Evolutionary conservation across 2,797 vertebrate species (phyloP), one percentile per base, ranked within the genome.

Genomic region (Diplodus sargus): DNA sequence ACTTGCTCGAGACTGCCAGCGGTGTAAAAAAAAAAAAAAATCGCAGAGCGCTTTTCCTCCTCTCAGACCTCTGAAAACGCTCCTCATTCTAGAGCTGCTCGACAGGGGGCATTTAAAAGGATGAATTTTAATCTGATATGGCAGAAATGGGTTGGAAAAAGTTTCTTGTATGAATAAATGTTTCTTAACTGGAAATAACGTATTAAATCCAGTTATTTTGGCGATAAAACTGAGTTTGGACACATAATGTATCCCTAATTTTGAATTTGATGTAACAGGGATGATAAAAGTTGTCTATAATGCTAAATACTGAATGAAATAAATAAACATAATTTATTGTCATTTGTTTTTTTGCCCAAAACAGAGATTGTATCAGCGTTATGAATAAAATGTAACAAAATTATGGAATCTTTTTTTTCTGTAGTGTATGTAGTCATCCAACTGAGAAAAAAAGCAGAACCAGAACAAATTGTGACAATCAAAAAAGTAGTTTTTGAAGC

Each of bases 1-100:
- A 91, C 91, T 94, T 93, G 93, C 92, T 94, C 83, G 67, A 88
- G 91, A 91, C 85, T 91, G 88, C 87, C 89, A 85, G 85, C 73
- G 59, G 34, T 8, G 89, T 88, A 89, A 85, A 86, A 86, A 90
- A 91, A 34, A 28, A 28, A 28, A 28, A 28, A 28, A 28, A 28
- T 90, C 87, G 86, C 63, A 70, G 75, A 58, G 82, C 89, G 76
- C 76, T 84, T 90, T 85, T 45, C 58, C 81, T 86, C 83, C 54
- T 85, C 82, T 85, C 74, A 81, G 72, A 88, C 82, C 84, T 83
- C 87, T 90, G 85, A 86, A 90, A 91, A 78, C 48, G 71, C 64
- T 71, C 30, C 73, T 77, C 65, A 62, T 80, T 81, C 53, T 73
- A 18, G 39, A 69, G 78, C 62, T 57, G 70, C 56, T 79, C 71